Base-by-base conservation (phyloP, 1,140 invertebrate genomes). In the Drosophila littoralis region DNA sequence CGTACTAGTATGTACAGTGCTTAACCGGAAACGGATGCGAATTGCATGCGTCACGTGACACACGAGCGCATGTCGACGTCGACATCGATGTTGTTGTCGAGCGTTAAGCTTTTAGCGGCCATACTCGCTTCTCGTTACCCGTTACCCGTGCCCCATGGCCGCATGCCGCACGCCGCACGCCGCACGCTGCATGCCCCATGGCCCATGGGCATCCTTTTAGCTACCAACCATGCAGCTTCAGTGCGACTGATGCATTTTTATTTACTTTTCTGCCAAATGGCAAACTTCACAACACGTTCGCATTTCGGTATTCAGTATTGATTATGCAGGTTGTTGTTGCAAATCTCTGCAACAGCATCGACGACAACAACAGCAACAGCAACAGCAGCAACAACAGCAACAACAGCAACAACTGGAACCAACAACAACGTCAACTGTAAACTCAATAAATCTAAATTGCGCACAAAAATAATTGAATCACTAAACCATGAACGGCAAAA, bases 1-100 rank as follows among this genome's bases (percentile, higher is more conserved):
- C 51, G 22, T 38, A 7, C 69, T 28, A 15, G n/a, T 72, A 40
- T 64, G 65, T 68, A 40, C 75, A 61, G 64, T 69, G 79, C 61
- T 73, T 81, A 59, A 77, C 84, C 84, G 84, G 84, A 89, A 89
- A 80, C 84, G 84, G 84, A 89, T 89, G 84, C 84, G 82, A 89
- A 89, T 89, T 89, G 84, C 84, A 89, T 89, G 84, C 84, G 84
- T 89, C 84, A 89, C 84, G 84, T 89, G 84, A 89, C 84, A 89
- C 77, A 78, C 84, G 64, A 75, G 70, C 83, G 66, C 72, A 73
- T 75, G 63, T 74, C 71, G 70, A 59, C 55, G 63, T 38, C 63
- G 52, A 52, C 33, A 48, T 51, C 35, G 63, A 9, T 43, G 61
- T 63, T 69, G 58, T 45, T 74, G 75, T 68, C 38, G 76, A 75